phyloP scores from a whole-genome alignment of 2,888 invertebrate species.

The Aquatica leii region DNA sequence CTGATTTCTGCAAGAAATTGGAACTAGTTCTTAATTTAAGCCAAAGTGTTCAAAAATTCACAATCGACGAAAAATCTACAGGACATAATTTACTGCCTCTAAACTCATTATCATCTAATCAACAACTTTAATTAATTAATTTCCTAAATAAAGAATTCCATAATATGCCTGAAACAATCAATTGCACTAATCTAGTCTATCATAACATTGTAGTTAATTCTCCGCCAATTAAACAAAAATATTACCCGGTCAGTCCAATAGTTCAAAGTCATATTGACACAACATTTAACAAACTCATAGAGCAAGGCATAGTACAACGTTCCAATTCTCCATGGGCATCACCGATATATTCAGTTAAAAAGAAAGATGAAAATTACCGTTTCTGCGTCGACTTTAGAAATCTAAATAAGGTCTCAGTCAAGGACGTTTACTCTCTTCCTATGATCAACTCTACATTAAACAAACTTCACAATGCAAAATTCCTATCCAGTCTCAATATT shows the following conservation, averaged over 20 bases:
- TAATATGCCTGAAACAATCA: no score
- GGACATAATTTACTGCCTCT: no score
- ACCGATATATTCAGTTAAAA: not conserved
- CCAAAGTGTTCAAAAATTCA: not conserved
- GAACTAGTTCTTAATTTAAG: not conserved
- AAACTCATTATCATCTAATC: not conserved
- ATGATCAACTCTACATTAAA: not conserved
- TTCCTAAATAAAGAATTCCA: not conserved
- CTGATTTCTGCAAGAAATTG: constrained; percentile 1
- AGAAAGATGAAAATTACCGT: not conserved
- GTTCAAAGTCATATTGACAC: no score
- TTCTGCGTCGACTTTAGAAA: constrained; percentile 21
- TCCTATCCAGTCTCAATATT: not conserved
- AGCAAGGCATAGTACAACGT: not conserved
- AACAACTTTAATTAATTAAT: not conserved
- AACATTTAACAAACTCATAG: constrained; percentile 37
- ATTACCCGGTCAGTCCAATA: no score
- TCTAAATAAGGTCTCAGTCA: constrained; percentile 27
- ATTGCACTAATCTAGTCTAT: no score
- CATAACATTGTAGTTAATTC: no score
- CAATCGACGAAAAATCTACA: not conserved
- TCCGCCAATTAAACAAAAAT: no score
- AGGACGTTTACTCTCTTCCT: not conserved
- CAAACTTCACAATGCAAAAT: constrained; percentile 2
- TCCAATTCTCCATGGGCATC: not conserved